A percentile compares a stretch with the other conserved stretches of the same genome.
Evolutionary conservation across 2,888 invertebrate genomes (phyloP).

Genomic region (Macroteleia sp.): DNA sequence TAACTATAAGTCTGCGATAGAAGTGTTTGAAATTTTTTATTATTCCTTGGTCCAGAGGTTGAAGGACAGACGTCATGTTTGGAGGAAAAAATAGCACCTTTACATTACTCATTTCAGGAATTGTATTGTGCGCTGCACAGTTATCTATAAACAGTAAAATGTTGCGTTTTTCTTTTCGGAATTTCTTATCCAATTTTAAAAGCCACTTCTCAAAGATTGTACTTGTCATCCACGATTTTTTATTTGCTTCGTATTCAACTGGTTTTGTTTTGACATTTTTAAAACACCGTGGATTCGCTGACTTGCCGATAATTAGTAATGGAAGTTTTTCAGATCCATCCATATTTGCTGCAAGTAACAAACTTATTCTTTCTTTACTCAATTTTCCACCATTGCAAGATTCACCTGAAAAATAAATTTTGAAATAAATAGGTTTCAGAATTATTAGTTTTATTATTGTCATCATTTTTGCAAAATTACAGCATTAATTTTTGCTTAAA

Average conservation of each 20-base stretch:
- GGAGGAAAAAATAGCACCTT: slow-evolving; percentile 21
- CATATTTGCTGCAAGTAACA: slow-evolving; percentile 74
- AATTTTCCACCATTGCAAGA: slow-evolving; percentile 69
- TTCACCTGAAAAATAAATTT: too few relatives aligned
- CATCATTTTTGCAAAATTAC: too few relatives aligned
- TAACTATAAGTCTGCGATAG: slow-evolving; percentile 28
- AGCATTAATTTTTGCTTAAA: too few relatives aligned
- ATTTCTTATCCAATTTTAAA: slow-evolving; percentile 11
- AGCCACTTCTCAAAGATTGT: slow-evolving; percentile 62
- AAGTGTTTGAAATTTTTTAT: slow-evolving; percentile 31
- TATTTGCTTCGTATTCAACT: slow-evolving; percentile 72
- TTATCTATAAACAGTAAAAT: slow-evolving; percentile 24
- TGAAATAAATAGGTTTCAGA: too few relatives aligned
- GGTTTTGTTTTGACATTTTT: slow-evolving; percentile 64
- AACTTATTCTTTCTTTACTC: slow-evolving; percentile 75
- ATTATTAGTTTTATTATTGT: too few relatives aligned
- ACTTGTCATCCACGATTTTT: slow-evolving; percentile 78
- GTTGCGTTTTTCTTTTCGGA: slow-evolving; percentile 16
- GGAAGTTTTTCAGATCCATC: slow-evolving; percentile 76
- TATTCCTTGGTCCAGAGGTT: slow-evolving; percentile 39
- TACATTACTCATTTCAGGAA: neutral
- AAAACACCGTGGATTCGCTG: slow-evolving; percentile 68
- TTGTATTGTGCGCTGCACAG: neutral
- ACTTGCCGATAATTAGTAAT: slow-evolving; percentile 75
- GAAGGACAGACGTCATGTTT: slow-evolving; percentile 27